Evolutionary conservation across 2,888 invertebrate genomes (phyloP).

Genomic region (Coleophora deauratella): DNA sequence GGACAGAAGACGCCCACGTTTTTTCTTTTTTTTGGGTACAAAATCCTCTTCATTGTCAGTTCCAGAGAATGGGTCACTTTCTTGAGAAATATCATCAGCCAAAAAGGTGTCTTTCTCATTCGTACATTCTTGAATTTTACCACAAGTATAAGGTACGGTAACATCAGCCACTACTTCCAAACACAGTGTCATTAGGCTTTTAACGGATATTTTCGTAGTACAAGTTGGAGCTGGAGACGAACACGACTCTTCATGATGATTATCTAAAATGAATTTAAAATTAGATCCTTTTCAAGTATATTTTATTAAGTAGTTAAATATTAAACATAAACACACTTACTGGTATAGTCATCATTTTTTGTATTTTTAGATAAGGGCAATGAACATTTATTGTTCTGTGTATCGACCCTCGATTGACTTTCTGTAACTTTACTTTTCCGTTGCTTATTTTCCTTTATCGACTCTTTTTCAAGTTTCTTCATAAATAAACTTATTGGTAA

Average conservation of each 20-base stretch:
- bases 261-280: neutral
- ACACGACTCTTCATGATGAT: neutral
- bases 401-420: too few species aligned
- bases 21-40: neutral
- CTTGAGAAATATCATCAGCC: too few species aligned
- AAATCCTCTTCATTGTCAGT: neutral
- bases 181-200: neutral
- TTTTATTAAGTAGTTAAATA: neutral
- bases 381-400: too few species aligned
- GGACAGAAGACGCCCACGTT: neutral
- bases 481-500: neutral
- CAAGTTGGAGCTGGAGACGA: neutral
- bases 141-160: neutral
- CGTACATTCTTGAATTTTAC: neutral
- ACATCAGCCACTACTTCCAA: neutral
- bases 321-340: neutral
- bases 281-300: neutral
- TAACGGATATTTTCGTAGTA: neutral
- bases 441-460: too few species aligned
- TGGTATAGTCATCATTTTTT: too few species aligned
- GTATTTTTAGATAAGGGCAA: too few species aligned
- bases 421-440: too few species aligned
- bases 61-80: too few species aligned
- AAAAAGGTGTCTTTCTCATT: too few species aligned
- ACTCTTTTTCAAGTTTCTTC: neutral